phyloP scores from a whole-genome alignment of 1,140 invertebrate genomes.

The Druon quercuslanigerum region DNA sequence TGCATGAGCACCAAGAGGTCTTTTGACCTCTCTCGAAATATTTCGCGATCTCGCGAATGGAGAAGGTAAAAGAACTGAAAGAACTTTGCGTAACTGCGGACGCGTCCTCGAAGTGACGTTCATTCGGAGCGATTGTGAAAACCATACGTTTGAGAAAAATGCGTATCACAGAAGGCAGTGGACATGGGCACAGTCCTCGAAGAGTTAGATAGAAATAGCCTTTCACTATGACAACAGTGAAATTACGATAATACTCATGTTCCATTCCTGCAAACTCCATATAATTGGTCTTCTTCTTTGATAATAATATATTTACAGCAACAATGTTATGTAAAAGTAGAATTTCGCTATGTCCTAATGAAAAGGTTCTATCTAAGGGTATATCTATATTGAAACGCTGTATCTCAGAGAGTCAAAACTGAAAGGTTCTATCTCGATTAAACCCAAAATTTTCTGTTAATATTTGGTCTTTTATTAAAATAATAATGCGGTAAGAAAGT shows the following conservation, averaged over 20 bases:
- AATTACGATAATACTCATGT: too few species aligned
- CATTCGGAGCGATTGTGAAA: conserved; percentile 8
- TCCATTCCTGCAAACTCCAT: conserved; percentile 36
- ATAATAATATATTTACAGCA: too few species aligned
- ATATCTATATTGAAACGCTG: too few species aligned
- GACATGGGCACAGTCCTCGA: not conserved
- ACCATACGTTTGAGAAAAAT: not conserved
- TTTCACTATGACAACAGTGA: conserved; percentile 3
- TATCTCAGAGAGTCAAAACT: too few species aligned
- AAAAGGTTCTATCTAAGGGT: too few species aligned
- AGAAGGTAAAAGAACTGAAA: conserved; percentile 15
- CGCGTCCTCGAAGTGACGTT: conserved; percentile 9
- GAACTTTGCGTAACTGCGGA: conserved; percentile 19
- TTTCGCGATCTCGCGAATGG: conserved; percentile 7
- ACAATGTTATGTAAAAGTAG: too few species aligned
- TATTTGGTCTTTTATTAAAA: too few species aligned
- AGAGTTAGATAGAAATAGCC: not conserved
- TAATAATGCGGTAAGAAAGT: too few species aligned
- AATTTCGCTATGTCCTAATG: too few species aligned
- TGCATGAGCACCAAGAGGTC: conserved; percentile 11
- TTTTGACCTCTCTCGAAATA: conserved; percentile 18
- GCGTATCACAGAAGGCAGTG: conserved; percentile 26
- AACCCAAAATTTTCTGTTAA: too few species aligned
- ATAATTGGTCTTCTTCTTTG: conserved; percentile 13
- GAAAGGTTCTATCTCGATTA: too few species aligned